Base-by-base conservation (phyloP, 2,113 vertebrate genomes). In the Callaeas wilsoni region DNA sequence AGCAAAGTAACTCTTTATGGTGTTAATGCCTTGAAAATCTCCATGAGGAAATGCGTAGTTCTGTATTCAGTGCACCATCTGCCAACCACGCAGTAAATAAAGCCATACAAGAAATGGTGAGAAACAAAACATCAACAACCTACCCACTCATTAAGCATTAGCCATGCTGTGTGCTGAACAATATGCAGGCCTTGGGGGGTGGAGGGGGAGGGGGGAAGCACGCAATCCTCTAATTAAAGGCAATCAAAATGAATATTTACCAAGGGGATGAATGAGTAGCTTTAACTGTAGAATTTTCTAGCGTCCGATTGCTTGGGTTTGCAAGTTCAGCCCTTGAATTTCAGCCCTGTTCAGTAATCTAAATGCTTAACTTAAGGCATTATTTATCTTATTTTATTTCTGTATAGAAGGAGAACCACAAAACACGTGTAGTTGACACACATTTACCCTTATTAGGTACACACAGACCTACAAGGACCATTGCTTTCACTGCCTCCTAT, bases 101-200 rank as follows among this genome's bases (percentile, higher is more conserved):
- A 91, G 79, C 59, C 90, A 60, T 90, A 93, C 71, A 84, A 95
- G 74, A 93, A 87, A 92, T 47, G 75, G 88, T 90, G 90, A 96
- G 93, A 96, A 97, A 86, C 59, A 94, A 97, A 96, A 97, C 83
- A 97, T 88, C 93, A 96, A 90, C 93, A 91, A 80, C 79, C 85
- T 95, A 90, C 93, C 94, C 90, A 90, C 93, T 92, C 96, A 95
- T 96, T 92, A 96, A 81, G 83, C 68, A 95, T 74, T 90, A 95
- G 67, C 95, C 82, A 77, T 80, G 85, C 91, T 90, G 90, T 55
- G 85, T 12, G 5, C 70, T 67, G 91, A 95, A 93, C 2, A 27
- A 92, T 29, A 71, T 26, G 11, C 42, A 86, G 90, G 50, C 46
- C 67, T 91, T 68, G 50, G 55, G 76, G 89, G 89, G 41, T 25